Conservation (phyloP, 2,113 vertebrate genomes). For the Prunella himalayana region DNA sequence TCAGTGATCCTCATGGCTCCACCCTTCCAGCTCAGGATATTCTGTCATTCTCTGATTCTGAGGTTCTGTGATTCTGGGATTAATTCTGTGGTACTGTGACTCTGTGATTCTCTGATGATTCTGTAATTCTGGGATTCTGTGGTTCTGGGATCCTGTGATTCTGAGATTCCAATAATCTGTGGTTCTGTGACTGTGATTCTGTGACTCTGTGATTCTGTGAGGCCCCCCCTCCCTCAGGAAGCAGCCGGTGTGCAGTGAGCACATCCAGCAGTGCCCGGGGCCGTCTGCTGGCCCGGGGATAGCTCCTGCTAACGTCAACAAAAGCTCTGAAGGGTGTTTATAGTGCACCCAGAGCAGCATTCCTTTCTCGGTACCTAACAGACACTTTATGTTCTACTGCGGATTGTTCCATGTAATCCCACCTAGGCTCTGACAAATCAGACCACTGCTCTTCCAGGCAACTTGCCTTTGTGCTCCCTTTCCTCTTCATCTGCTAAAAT, state of each 20-base stretch:
- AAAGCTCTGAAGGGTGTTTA: background rate
- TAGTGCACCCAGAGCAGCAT: background rate
- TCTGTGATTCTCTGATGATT: fast-evolving
- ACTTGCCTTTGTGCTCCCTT: background rate
- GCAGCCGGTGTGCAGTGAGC: fast-evolving
- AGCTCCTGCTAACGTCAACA: constrained; percentile 5
- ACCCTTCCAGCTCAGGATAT: background rate
- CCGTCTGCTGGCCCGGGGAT: fast-evolving
- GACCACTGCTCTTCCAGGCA: background rate
- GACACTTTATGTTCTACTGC: background rate
- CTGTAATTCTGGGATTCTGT: background rate
- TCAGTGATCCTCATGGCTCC: background rate
- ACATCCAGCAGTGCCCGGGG: background rate
- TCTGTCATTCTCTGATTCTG: background rate
- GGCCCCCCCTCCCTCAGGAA: background rate
- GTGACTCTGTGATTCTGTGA: fast-evolving
- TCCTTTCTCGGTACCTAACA: background rate
- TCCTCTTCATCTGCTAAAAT: background rate
- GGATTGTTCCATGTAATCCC: background rate
- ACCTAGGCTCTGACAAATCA: background rate
- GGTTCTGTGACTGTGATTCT: background rate
- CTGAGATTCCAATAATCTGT: too few relatives aligned
- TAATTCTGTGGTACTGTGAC: background rate
- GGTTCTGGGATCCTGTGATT: background rate
- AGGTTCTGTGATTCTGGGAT: background rate